These are phyloP conservation scores for Brachionus koreanus DNA, from an alignment of 1,140 invertebrate genomes.

Conservation along the genomic window DNA sequence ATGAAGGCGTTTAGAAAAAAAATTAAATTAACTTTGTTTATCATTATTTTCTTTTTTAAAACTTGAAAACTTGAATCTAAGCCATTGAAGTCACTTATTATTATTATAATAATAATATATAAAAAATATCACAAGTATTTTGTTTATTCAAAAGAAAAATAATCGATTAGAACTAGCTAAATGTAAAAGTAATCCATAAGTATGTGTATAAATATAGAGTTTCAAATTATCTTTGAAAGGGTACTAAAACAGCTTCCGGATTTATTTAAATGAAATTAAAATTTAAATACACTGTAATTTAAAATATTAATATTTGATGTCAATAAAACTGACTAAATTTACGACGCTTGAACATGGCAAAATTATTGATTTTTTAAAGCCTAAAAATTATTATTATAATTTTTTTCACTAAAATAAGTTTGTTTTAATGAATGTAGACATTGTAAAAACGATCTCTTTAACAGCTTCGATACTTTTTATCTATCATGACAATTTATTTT, in stretches of 20 bases:
- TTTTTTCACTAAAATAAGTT: background rate
- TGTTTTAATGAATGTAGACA: background rate
- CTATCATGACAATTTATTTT: background rate
- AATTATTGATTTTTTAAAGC: slow-evolving; percentile 34
- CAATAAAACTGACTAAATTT: background rate
- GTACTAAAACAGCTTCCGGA: background rate
- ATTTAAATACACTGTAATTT: background rate
- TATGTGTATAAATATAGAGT: background rate
- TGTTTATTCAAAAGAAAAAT: background rate
- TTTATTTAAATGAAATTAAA: background rate
- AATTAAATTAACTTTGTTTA: slow-evolving; percentile 25
- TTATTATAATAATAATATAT: background rate
- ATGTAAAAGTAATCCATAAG: background rate
- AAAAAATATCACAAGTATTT: background rate
- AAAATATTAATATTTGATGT: background rate
- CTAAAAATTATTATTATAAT: slow-evolving; percentile 14
- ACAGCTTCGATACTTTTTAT: background rate
- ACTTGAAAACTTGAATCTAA: background rate
- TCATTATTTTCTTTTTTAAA: slow-evolving; percentile 2
- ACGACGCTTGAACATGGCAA: background rate
- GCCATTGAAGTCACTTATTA: slow-evolving; percentile 1
- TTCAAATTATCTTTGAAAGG: background rate
- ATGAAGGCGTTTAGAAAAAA: slow-evolving; percentile 8
- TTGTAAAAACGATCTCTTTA: background rate
- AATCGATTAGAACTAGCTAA: background rate